Evolutionary conservation across 2,113 vertebrate genomes (phyloP), one percentile per base, ranked within the genome.

Genomic region (Macquaria australasica): DNA sequence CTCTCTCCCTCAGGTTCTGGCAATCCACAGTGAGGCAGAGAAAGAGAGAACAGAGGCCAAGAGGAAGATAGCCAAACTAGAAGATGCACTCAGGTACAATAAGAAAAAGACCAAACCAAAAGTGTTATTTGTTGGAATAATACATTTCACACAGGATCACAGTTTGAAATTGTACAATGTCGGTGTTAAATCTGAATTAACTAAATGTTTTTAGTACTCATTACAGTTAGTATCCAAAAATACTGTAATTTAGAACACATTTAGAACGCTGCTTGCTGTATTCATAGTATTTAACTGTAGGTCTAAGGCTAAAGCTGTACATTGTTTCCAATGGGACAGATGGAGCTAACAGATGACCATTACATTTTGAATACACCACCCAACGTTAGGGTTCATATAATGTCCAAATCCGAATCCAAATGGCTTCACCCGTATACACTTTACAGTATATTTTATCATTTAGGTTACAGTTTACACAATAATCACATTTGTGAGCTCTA

Each of bases 11-110:
- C 87, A 96, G 96, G 88, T 96, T 77, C 90, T 89, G 68, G 77
- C 82, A 25, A 69, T 94, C 77, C 94, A 95, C 59, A 91, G 37
- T 5, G 94, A 96, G 75, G 92, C 92, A 50, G 95, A 96, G 76
- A 94, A 87, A 81, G 95, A 96, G 43, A 93, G 71, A 59, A 68
- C 71, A 5, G 93, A 95, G 34, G 84, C 93, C 63, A 94, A 84
- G 73, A 95, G 88, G 90, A 95, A 91, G 87, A 93, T 90, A 5
- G 77, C 77, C 70, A 94, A 88, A 78, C 91, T 96, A 14, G 94
- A 96, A 75, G 95, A 95, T 45, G 68, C 88, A 43, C 88, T 96
- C 87, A 96, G 95, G 96, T 96, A 93, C 64, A 59, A 48, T 63
- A 18, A 23, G 23, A 80, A 53, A 78, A 53, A 78, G 23, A 37